Evolutionary conservation across 2,888 invertebrate genomes (phyloP), one percentile per base, ranked within the genome.

Genomic region (Clunio marinus): DNA sequence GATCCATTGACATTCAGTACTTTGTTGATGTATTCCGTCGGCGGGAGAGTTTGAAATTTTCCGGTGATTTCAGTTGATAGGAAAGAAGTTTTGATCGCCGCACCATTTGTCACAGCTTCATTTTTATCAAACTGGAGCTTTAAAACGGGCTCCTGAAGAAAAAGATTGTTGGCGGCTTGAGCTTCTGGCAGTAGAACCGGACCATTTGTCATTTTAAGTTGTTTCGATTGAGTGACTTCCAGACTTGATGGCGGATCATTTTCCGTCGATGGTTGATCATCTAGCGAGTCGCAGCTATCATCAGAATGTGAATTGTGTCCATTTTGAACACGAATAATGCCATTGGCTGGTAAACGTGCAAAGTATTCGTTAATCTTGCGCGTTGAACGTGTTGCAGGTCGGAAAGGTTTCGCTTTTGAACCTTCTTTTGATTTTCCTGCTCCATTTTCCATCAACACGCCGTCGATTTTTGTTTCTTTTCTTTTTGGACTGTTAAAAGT

Each of bases 401-500:
- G 62, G 32, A 32, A 58, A n/a, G 58, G 27, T 17, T 58, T 58
- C 1, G 20, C 41, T 62, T 62, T 41, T 1, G 17, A 13, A n/a
- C 20, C 25, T 17, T n/a, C n/a, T n/a, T 17, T n/a, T n/a, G 25
- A 1, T n/a, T 41, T 62, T 7, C 62, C 62, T 7, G 37, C 13
- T 4, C 41, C 62, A 41, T 62, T 62, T 25, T 58, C 58, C 15
- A 25, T 27, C 27, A 58, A n/a, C n/a, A 58, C 46, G 45, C 73
- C 74, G 71, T 77, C 78, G 10, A 79, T 72, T 72, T 76, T 77
- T 70, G 77, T 77, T 71, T 80, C 79, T 75, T 79, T 79, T 70
- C 80, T 75, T 70, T 79, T 79, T 13, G 79, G 80, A 70, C 79
- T 79, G 27, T 78, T 76, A 74, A 71, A 72, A 68, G 76, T 75